phyloP scores from a whole-genome alignment of 2,888 invertebrate species.

The Arge pagana region DNA sequence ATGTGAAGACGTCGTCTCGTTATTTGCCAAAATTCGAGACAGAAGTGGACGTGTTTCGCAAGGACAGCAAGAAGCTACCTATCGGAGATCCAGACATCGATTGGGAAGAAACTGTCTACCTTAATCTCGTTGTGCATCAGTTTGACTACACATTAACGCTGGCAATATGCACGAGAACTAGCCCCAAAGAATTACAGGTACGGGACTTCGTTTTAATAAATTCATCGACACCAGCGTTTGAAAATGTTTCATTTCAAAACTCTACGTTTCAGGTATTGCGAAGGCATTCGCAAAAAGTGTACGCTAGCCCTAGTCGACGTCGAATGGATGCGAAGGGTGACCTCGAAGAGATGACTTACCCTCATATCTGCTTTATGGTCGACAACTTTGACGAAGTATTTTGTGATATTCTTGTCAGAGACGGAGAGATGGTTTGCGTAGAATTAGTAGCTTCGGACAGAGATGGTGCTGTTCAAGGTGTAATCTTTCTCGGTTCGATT shows the following conservation, averaged over 20 bases:
- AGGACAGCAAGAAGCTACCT: constrained; percentile 95
- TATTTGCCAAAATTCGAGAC: constrained; percentile 93
- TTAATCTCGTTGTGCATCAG: constrained; percentile 97
- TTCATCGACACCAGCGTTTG: no score
- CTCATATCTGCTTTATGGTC: constrained; percentile 98
- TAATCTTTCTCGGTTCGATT: constrained; percentile 96
- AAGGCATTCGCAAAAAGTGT: constrained; percentile 72
- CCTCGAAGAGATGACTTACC: constrained; percentile 97
- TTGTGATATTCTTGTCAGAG: constrained; percentile 94
- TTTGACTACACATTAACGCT: constrained; percentile 97
- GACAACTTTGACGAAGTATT: constrained; percentile 99
- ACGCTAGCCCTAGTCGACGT: constrained; percentile 94
- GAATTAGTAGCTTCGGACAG: constrained; percentile 94
- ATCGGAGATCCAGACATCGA: constrained; percentile 95
- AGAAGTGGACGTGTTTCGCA: constrained; percentile 95
- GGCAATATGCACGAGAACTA: constrained; percentile 97
- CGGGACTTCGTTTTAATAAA: constrained; percentile 88
- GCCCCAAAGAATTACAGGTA: constrained; percentile 96
- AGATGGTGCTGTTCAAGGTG: constrained; percentile 83
- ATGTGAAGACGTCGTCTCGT: constrained; percentile 84
- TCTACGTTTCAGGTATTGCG: constrained; percentile 48
- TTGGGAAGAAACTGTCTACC: constrained; percentile 99
- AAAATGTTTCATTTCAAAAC: no score
- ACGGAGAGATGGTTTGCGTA: constrained; percentile 99
- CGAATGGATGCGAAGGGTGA: constrained; percentile 99